phyloP scores from a whole-genome alignment of 2,888 invertebrate species.

The Ormyrus nitidulus region DNA sequence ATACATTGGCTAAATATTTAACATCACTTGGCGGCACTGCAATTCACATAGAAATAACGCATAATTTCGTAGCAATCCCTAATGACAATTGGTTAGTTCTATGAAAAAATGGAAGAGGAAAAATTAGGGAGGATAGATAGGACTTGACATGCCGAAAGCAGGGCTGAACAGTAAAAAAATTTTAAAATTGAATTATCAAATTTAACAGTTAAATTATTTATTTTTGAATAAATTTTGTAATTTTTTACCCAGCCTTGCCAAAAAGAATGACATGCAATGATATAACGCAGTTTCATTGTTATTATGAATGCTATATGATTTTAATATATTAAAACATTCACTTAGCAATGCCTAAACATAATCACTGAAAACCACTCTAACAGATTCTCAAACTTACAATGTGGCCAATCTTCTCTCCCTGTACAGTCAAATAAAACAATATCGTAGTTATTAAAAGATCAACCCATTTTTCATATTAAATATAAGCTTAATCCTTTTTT shows the following conservation, averaged over 20 bases:
- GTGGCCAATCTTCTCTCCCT: conserved; percentile 84
- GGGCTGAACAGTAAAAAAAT: conserved; percentile 10
- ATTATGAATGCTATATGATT: conserved; percentile 56
- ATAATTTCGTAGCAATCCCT: conserved; percentile 20
- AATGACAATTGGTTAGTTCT: conserved; percentile 37
- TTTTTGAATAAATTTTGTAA: not conserved
- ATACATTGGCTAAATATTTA: conserved; percentile 29
- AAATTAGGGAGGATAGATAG: not conserved
- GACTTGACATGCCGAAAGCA: conserved; percentile 42
- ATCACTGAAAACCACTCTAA: conserved; percentile 51
- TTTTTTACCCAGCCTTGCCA: conserved; percentile 39
- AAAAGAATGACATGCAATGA: conserved; percentile 50
- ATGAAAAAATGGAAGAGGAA: not conserved
- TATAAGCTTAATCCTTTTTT: conserved; percentile 14
- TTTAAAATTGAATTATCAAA: not conserved
- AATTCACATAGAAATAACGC: conserved; percentile 25
- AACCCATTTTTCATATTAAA: conserved; percentile 43
- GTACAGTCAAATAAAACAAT: conserved; percentile 75
- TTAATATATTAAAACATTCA: conserved; percentile 55
- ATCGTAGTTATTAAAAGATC: conserved; percentile 59
- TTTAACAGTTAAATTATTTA: not conserved
- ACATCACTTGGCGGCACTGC: conserved; percentile 42
- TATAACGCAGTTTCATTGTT: conserved; percentile 29
- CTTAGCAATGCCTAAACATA: conserved; percentile 42
- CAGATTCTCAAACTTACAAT: conserved; percentile 77